Base-by-base conservation (phyloP, 2,888 invertebrate genomes). In the Hoplodrina blanda region DNA sequence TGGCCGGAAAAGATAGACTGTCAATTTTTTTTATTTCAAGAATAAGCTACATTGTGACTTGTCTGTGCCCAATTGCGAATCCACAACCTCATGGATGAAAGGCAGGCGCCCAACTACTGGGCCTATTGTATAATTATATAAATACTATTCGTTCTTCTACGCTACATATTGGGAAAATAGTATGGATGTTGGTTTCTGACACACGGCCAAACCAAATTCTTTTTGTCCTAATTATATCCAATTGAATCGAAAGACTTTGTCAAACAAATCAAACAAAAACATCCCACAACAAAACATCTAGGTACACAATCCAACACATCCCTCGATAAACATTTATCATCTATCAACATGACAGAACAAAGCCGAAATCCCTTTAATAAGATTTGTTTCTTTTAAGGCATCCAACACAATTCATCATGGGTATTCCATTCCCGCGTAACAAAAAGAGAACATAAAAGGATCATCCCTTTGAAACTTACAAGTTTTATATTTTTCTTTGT, bases 401-500 rank as follows among this genome's bases (percentile, higher is more conserved):
- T 81, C 78, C 82, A 87, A 89, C 86, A 88, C 85, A 89, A 90
- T 91, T 89, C 88, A 87, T 88, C 87, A 87, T 82, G 84, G 85
- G 84, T 85, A 89, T 91, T 91, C 85, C 88, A 86, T 91, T 90
- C 86, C 86, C 85, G 81, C 79, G 81, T 81, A 90, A 91, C 89
- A 90, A 91, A 91, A 91, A 89, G 82, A 82, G 85, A 86, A 89
- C 89, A 89, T 87, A 91, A 92, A 91, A 85, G 92, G 91, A 93
- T 93, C 82, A 91, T 91, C 91, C 91, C 91, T 93, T 91, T 91
- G 91, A 89, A 93, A 93, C 90, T 93, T 91, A 88, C 89, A 91
- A 93, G 91, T 93, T 93, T 92, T 91, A 89, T 91, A 91, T 91
- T 91, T 92, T 91, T 91, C 90, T 91, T 93, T 92, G 89, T 91